Conservation (phyloP, 2,113 vertebrate genomes). For the Steatornis caripensis region DNA sequence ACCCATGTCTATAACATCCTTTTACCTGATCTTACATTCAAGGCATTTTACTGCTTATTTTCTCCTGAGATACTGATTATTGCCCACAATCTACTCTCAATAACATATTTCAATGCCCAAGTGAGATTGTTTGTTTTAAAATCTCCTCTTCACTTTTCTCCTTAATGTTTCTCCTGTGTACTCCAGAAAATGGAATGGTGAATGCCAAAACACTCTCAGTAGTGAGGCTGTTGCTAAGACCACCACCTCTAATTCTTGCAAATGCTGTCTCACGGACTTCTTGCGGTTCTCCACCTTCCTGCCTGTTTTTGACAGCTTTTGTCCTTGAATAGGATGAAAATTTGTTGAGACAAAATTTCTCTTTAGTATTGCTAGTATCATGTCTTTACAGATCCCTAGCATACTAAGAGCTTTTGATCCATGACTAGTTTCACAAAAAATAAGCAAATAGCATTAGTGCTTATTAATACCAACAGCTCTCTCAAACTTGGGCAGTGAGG, state of each 20-base stretch:
- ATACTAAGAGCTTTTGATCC: fast-evolving
- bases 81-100: background rate
- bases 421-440: background rate
- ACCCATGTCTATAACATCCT: background rate
- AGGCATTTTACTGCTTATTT: background rate
- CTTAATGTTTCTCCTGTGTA: background rate
- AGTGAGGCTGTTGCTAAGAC: background rate
- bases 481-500: background rate
- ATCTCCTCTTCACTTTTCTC: background rate
- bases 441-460: background rate
- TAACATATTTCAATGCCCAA: background rate
- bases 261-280: background rate
- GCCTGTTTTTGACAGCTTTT: background rate
- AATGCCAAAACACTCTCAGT: background rate
- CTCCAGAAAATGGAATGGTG: background rate
- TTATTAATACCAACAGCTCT: background rate
- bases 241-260: background rate
- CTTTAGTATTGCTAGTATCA: fast-evolving
- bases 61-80: background rate
- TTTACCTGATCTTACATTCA: background rate
- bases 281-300: background rate
- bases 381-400: background rate
- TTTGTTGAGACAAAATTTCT: background rate
- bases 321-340: background rate
- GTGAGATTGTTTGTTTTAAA: background rate